Evolutionary conservation across 2,888 invertebrate species (phyloP), one percentile per base, ranked within the genome.

Genomic region (Panopea generosa): DNA sequence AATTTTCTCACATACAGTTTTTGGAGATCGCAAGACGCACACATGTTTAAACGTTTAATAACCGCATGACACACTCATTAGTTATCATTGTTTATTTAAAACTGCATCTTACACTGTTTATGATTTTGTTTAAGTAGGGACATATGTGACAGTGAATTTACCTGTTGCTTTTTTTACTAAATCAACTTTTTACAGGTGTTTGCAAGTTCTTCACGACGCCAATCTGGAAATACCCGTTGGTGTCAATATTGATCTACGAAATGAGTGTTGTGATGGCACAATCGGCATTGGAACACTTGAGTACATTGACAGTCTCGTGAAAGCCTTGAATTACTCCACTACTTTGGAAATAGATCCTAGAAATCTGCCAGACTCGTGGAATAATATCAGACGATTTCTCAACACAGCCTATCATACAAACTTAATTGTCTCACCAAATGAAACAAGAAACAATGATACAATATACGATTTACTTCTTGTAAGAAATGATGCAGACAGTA

Each of bases 401-500:
- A 67, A 65, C 14, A 66, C 72, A 43, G 78, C 77, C 27, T 45
- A 73, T 0, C 59, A 69, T 16, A 24, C 78, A 18, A 59, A 77
- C 1, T 45, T 87, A 18, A 75, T 80, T 0, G 59, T 86, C 2
- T 79, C 78, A 38, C 65, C 77, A 4, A 72, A 75, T 0, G n/a
- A 52, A 9, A 70, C 62, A 2, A 65, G 57, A 53, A 56, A 61
- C 14, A 67, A 70, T 14, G 76, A 65, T 2, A 40, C 57, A 9
- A 18, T 67, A 4, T 85, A 74, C 29, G 81, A 82, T 20, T 45
- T 85, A 16, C 76, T 87, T n/a, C 63, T 62, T 27, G 74, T 82
- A 0, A 55, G 86, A 50, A 87, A 87, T 53, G 86, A 87, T 55
- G 79, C 72, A 20, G 76, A 75, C 53, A 77, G 65, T 27, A 49